Percentiles rank a stretch among this genome's conserved stretches.
These are phyloP conservation scores for Wiebesia pumilae DNA, from an alignment of 1,140 invertebrate genomes.

Conservation along the genomic window DNA sequence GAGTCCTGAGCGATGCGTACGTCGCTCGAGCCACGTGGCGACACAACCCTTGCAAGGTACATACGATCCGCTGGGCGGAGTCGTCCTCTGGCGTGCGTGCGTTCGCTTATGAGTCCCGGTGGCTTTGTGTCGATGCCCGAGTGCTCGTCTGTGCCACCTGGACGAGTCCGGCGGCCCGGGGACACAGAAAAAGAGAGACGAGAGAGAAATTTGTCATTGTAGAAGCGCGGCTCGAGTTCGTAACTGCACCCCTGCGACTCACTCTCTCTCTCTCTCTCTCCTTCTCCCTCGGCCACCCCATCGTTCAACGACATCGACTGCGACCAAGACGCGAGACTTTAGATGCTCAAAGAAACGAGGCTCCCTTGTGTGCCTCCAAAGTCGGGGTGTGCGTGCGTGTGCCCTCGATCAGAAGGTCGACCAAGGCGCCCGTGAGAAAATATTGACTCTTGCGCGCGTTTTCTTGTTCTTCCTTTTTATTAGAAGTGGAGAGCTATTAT, in stretches of 20 bases:
- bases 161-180: neutral
- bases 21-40: constrained; percentile 35
- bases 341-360: neutral
- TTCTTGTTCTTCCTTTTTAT: constrained; percentile 14
- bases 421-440: constrained; percentile 46
- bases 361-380: neutral
- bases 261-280: neutral
- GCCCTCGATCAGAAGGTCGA: constrained; percentile 14
- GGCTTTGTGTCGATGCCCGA: constrained; percentile 8
- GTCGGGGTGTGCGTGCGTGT: neutral
- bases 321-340: constrained; percentile 19
- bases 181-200: neutral
- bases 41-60: constrained; percentile 53
- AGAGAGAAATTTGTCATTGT: constrained; percentile 28
- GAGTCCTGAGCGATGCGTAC: neutral
- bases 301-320: neutral
- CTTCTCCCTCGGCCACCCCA: neutral
- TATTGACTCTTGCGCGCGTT: constrained; percentile 48
- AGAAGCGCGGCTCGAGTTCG: neutral
- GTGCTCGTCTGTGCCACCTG: constrained; percentile 12
- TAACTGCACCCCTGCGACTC: constrained; percentile 26
- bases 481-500: neutral
- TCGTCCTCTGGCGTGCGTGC: neutral
- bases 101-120: no score
- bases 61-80: constrained; percentile 49